Conservation (phyloP, 2,888 invertebrate species). For the Nebria salina region DNA sequence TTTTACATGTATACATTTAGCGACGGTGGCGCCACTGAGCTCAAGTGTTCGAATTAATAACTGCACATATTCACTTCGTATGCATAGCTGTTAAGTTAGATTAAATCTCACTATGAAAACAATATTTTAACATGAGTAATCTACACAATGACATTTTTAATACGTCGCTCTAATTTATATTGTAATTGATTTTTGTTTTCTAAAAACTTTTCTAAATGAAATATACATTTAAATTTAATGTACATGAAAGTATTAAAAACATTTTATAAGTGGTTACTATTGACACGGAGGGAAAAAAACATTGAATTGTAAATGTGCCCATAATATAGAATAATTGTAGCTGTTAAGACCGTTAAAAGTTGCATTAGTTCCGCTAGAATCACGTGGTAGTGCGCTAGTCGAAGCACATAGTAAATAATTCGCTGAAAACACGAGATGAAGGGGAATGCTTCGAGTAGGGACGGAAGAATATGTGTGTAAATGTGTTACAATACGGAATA, state of each 20-base stretch:
- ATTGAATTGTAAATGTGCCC: background rate
- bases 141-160: background rate
- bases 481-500: background rate
- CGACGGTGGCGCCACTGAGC: background rate
- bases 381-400: background rate
- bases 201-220: too few relatives aligned
- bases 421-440: background rate
- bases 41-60: background rate
- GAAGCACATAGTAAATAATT: background rate
- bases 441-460: background rate
- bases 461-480: background rate
- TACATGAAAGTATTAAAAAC: background rate
- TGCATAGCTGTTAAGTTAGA: background rate
- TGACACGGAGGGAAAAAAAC: background rate
- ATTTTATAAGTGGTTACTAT: too few relatives aligned
- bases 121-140: background rate
- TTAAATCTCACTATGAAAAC: background rate
- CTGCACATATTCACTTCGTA: background rate
- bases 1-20: background rate
- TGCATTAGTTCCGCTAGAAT: conserved; percentile 10
- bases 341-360: background rate
- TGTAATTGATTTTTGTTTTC: background rate
- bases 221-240: background rate
- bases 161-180: background rate
- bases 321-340: background rate